Base-by-base conservation (phyloP, 2,113 vertebrate genomes). In the Cepphus grylle region DNA sequence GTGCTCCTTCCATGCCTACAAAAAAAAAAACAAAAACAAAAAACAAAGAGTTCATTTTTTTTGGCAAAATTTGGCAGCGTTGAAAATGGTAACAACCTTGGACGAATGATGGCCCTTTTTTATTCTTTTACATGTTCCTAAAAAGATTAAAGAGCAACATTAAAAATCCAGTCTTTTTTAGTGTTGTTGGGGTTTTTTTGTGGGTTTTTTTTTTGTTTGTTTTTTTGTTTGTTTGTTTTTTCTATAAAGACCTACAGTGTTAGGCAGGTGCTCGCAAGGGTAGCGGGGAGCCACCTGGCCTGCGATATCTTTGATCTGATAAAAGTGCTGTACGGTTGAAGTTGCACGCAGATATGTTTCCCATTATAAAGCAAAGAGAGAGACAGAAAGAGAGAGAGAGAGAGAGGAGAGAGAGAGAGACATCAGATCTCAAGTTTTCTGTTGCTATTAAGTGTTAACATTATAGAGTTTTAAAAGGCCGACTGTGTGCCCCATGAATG, bases 261-360 rank as follows among this genome's bases (percentile, higher is more conserved):
- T 80, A 95, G 91, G 98, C 98, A 98, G 98, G 98, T 98, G 97
- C 98, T 70, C 79, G 36, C 50, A 87, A 72, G 90, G 95, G 96
- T 71, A 81, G 58, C 0, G 4, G 70, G 91, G 95, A 96, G 94
- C 89, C 90, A 61, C 83, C 85, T 82, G 94, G 93, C 93, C 90
- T 90, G 97, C 95, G 55, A 69, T 87, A 80, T 86, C 93, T 95
- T 97, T 92, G 86, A 95, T 97, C 95, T 90, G 94, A 96, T 92
- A 61, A 98, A 98, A 98, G 98, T 99, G 98, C 98, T 97, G 98
- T 98, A 98, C 58, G 93, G 98, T 98, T 98, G 97, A 98, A 98
- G 98, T 98, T 97, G 98, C 97, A 98, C 98, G 98, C 98, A 98
- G 98, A 98, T 98, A 98, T 98, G 97, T 98, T 98, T 98, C 95